Conservation (phyloP, 1,140 invertebrate species). For the Orius insidiosus region DNA sequence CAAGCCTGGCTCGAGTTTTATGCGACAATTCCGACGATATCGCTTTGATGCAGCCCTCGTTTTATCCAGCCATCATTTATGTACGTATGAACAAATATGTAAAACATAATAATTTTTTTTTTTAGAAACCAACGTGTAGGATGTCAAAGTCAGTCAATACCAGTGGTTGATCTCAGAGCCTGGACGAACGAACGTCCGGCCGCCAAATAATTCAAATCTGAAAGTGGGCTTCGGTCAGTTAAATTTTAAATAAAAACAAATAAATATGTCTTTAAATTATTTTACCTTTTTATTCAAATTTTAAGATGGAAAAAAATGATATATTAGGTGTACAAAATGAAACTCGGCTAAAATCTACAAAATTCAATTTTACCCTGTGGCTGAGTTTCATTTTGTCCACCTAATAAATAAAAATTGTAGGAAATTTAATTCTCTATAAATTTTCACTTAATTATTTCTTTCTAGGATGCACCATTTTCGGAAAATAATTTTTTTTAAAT, state of each 20-base stretch:
- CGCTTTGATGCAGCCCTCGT: constrained; percentile 32
- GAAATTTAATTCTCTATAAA: too few relatives aligned
- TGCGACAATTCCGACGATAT: constrained; percentile 39
- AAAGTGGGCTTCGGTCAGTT: background rate
- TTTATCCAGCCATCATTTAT: constrained; percentile 28
- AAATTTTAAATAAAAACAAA: constrained; percentile 1
- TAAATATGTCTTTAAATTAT: too few relatives aligned
- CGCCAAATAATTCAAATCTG: constrained; percentile 13
- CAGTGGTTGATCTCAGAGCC: constrained; percentile 26
- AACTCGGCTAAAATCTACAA: too few relatives aligned
- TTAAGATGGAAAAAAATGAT: too few relatives aligned
- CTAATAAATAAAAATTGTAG: too few relatives aligned
- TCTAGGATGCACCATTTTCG: too few relatives aligned
- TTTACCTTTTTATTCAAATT: too few relatives aligned
- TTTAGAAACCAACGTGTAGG: constrained; percentile 28
- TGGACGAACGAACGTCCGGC: constrained; percentile 26
- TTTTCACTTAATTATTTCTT: too few relatives aligned
- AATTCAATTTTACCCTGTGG: too few relatives aligned
- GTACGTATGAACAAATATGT: constrained; percentile 22
- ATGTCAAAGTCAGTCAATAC: constrained; percentile 27
- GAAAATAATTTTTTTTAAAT: too few relatives aligned
- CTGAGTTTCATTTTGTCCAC: too few relatives aligned
- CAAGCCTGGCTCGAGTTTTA: constrained; percentile 32
- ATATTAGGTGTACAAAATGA: too few relatives aligned
- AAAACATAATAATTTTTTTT: constrained; percentile 17